phyloP scores from a whole-genome alignment of 2,888 invertebrate species.

The Spicauda simplicius region DNA sequence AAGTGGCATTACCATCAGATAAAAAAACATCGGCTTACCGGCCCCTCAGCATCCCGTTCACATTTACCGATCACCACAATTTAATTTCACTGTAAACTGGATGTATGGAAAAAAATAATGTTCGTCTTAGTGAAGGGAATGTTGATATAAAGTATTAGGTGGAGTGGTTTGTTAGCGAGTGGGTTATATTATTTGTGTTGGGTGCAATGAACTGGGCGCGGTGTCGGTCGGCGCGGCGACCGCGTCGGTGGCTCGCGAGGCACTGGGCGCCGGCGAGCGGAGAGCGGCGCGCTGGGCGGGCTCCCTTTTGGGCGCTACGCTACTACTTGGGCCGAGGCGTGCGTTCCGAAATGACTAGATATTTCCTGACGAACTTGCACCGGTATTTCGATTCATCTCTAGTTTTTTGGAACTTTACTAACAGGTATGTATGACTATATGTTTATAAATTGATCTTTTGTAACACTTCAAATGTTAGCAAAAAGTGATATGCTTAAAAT shows the following conservation, averaged over 20 bases:
- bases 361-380: neutral
- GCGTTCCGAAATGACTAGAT: conserved; percentile 9
- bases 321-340: neutral
- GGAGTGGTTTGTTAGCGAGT: neutral
- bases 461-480: too few species aligned
- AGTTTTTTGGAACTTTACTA: neutral
- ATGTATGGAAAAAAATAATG: neutral
- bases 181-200: conserved; percentile 12
- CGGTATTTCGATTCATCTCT: neutral
- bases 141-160: neutral
- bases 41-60: conserved; percentile 58
- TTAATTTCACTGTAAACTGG: conserved; percentile 6
- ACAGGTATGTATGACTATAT: neutral
- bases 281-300: neutral
- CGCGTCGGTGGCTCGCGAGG: conserved; percentile 51
- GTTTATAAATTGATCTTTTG: too few species aligned
- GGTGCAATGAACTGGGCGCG: conserved; percentile 48
- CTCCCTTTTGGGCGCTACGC: conserved; percentile 2
- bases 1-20: conserved; percentile 44
- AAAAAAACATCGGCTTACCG: conserved; percentile 53
- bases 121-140: conserved; percentile 16
- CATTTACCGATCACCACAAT: conserved; percentile 34
- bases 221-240: conserved; percentile 42
- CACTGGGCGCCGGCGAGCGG: conserved; percentile 49
- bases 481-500: too few species aligned